Evolutionary conservation across 2,797 vertebrate species (phyloP).

Genomic region (Orestias chungarensis): DNA sequence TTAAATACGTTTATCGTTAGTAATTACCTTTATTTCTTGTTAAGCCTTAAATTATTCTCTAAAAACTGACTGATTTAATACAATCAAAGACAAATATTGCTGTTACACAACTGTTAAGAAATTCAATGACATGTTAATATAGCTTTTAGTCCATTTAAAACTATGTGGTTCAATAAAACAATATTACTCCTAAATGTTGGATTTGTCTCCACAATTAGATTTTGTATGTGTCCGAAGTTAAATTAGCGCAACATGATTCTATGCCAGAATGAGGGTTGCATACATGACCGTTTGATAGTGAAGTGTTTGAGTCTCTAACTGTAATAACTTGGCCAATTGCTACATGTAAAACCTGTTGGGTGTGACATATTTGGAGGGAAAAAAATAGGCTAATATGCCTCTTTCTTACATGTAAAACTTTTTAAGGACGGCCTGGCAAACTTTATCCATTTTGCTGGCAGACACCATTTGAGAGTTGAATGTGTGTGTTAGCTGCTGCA

Average conservation of each 20-base stretch:
- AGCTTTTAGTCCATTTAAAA: background rate
- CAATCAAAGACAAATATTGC: background rate
- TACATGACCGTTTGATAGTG: background rate
- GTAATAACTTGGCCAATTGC: background rate
- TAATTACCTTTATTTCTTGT: background rate
- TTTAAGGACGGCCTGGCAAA: slow-evolving; percentile 10
- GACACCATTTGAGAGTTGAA: slow-evolving; percentile 15
- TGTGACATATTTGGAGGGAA: slow-evolving; percentile 1
- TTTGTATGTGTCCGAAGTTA: background rate
- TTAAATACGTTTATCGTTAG: background rate
- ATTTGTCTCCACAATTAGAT: background rate
- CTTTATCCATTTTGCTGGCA: slow-evolving; percentile 9
- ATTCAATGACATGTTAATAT: background rate
- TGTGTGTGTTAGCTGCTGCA: slow-evolving; percentile 43
- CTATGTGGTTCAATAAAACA: background rate
- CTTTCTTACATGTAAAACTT: slow-evolving; percentile 20
- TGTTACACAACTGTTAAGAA: background rate
- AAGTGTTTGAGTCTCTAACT: background rate
- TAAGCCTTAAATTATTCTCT: background rate
- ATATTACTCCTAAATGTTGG: background rate
- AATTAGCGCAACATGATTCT: background rate
- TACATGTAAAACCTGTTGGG: background rate
- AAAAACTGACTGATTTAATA: background rate
- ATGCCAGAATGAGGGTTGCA: no score
- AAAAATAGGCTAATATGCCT: slow-evolving; percentile 12